Base-by-base conservation (phyloP, 37 sponge, comb jelly and placozoan genomes). In the Oscarella lobularis region DNA sequence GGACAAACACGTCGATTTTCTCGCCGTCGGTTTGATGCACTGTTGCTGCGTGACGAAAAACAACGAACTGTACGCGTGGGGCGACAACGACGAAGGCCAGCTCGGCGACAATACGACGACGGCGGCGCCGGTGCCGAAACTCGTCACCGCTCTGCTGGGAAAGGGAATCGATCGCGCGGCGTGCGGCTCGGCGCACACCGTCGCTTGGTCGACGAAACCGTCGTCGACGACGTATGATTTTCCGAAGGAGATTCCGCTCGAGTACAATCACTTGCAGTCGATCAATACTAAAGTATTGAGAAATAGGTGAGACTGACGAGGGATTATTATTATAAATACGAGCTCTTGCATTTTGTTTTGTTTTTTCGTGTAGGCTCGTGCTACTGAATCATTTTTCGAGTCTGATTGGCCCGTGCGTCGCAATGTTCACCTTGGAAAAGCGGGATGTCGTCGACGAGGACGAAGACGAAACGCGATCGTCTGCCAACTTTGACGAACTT, bases 71-170 rank as follows among this genome's bases (percentile, higher is more conserved):
- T 95, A 73, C 67, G 76, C 96, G 33, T 95, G 96, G 96, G 96
- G 96, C 30, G 96, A 95, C 77, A 95, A 95, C 73, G 96, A 95
- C 41, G 96, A 95, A 66, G 96, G 96, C 40, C 96, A 95, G 82
- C 85, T 92, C 39, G 96, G 96, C 14, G 91, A 91, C 36, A 88
- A 88, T 67, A 81, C 82, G 38, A 87, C 86, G 1, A 79, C 75
- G 31, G 82, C 90, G 31, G 84, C 85, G 32, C 76, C 77, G 20
- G 74, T 37, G 5, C 92, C 96, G 38, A 76, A 39, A 3, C 81
- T 79, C 3, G 73, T 79, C 3, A 4, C 29, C 33, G 71, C 6
- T 68, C 89, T 92, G 33, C 75, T 82, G 60, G 81, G 79, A 55
- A 70, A 80, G 27, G 79, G 66, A 41, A 82, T 95, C 1, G 90